These are phyloP conservation scores for Paguma larvata DNA, from an alignment of 2,797 vertebrate genomes.

Conservation along the genomic window DNA sequence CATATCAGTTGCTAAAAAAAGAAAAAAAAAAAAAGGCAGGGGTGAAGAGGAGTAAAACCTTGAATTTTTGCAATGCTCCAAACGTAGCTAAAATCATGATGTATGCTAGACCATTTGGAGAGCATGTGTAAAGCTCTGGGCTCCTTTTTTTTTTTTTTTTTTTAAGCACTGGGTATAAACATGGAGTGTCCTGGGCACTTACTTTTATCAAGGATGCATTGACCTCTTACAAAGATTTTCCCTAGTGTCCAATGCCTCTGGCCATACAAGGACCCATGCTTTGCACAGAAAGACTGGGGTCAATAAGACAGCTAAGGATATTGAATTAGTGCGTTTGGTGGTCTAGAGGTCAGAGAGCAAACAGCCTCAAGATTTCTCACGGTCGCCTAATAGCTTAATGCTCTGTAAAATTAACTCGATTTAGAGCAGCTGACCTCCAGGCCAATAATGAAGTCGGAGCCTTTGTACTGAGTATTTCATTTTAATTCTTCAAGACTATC, in stretches of 20 bases:
- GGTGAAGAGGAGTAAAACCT: not conserved
- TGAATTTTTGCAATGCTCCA: conserved; percentile 6
- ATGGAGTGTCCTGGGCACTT: not conserved
- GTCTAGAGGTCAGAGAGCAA: conserved; percentile 36
- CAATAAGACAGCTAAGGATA: not conserved
- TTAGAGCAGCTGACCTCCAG: not conserved
- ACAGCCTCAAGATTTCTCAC: conserved; percentile 1
- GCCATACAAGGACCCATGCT: not conserved
- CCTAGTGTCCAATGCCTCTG: not conserved
- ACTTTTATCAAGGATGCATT: not conserved
- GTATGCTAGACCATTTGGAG: not conserved
- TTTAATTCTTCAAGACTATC: not conserved
- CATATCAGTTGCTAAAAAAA: not conserved
- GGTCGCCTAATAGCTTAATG: not conserved
- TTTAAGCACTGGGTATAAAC: not conserved
- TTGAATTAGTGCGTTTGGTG: conserved; percentile 25
- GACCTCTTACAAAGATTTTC: not conserved
- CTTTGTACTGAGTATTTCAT: not conserved
- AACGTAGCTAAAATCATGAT: not conserved
- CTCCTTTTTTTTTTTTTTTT: not conserved
- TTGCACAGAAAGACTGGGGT: not conserved
- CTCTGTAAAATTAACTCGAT: conserved; percentile 26
- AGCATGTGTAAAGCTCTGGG: not conserved
- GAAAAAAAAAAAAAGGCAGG: not conserved
- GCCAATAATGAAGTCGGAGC: not conserved